A percentile compares a stretch with the other conserved stretches of the same genome.
phyloP scores from a whole-genome alignment of 2,113 vertebrate species.

The Gymnobelideus leadbeateri region DNA sequence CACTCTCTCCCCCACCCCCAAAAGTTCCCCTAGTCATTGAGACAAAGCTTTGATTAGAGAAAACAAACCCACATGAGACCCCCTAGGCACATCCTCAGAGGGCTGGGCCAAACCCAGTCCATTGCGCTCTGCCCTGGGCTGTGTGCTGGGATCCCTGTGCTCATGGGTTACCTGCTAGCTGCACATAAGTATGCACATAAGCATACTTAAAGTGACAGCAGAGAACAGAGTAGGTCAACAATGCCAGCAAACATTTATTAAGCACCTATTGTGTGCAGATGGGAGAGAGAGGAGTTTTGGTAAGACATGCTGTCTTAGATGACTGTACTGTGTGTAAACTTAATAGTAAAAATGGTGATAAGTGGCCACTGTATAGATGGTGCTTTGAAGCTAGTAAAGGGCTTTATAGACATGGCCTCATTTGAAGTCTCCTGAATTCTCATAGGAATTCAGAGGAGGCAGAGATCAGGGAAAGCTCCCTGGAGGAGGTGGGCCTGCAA shows the following conservation, averaged over 20 bases:
- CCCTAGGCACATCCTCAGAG: too few species aligned
- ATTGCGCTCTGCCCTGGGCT: not conserved
- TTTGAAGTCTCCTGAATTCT: not conserved
- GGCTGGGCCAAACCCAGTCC: not conserved
- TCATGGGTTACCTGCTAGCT: not conserved
- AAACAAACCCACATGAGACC: not conserved
- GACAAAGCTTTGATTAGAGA: not conserved
- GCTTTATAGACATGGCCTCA: not conserved
- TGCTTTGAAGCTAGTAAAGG: not conserved
- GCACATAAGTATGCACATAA: too few species aligned
- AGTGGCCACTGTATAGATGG: not conserved
- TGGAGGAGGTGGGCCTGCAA: not conserved
- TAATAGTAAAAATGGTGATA: not conserved
- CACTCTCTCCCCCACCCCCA: not conserved
- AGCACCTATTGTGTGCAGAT: not conserved
- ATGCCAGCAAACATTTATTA: not conserved
- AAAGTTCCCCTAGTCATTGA: not conserved
- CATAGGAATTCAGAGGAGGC: too few species aligned
- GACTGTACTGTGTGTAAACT: not conserved
- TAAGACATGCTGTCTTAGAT: not conserved
- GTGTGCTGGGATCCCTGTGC: not conserved
- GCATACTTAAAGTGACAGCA: not conserved
- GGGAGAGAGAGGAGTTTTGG: not conserved
- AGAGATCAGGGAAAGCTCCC: not conserved
- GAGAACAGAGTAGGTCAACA: not conserved